Evolutionary conservation across 2,797 vertebrate genomes (phyloP).

Genomic region (Poecilia velifera): DNA sequence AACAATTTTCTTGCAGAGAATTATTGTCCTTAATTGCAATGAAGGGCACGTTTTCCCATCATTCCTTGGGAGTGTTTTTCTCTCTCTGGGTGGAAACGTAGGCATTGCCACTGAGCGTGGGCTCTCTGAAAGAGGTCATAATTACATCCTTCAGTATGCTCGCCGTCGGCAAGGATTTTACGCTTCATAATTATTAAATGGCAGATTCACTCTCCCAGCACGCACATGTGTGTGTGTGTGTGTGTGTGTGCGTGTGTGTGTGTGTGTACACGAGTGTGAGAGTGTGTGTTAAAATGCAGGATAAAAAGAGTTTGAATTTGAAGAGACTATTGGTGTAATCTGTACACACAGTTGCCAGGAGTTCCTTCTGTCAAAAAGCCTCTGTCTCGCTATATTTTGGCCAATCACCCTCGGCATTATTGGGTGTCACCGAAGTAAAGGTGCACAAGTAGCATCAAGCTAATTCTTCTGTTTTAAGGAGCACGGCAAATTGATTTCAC

Average conservation of each 20-base stretch:
- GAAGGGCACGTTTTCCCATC: constrained; percentile 78
- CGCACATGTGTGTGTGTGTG: background rate
- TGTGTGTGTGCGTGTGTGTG: constrained; percentile 4
- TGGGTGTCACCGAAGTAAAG: constrained; percentile 52
- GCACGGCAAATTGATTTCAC: constrained; percentile 58
- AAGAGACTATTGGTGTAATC: constrained; percentile 57
- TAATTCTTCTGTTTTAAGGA: constrained; percentile 50
- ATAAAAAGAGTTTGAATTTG: constrained; percentile 65
- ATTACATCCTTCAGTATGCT: constrained; percentile 85
- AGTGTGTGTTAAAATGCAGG: constrained; percentile 55
- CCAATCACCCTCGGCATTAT: constrained; percentile 45
- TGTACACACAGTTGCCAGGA: constrained; percentile 47
- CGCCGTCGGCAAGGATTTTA: constrained; percentile 84
- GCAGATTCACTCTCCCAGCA: constrained; percentile 69
- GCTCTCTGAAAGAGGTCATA: constrained; percentile 82
- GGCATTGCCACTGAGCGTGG: constrained; percentile 76
- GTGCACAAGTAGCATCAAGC: constrained; percentile 44
- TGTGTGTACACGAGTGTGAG: constrained; percentile 19
- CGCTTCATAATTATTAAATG: constrained; percentile 85
- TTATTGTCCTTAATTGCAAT: constrained; percentile 83
- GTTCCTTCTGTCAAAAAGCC: constrained; percentile 50
- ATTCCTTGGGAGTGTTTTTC: constrained; percentile 77
- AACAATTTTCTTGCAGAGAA: constrained; percentile 81
- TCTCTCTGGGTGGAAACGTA: constrained; percentile 77
- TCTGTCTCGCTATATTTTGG: constrained; percentile 49